Evolutionary conservation across 2,797 vertebrate genomes (phyloP), one percentile per base, ranked within the genome.

Genomic region (Sphaeramia orbicularis): DNA sequence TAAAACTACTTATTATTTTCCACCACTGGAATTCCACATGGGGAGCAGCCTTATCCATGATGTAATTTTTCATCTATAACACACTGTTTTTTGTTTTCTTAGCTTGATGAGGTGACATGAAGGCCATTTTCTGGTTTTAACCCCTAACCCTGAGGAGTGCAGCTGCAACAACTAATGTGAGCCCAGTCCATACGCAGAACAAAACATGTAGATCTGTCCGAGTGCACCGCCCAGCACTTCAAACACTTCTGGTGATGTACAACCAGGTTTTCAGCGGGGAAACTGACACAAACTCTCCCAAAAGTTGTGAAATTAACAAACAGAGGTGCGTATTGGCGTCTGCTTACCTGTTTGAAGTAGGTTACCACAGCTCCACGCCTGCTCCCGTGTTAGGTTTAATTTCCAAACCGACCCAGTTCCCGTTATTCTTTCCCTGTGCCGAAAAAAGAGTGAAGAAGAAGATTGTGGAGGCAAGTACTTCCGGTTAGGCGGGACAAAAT

Each of bases 371-470:
- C 42, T 12, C 14, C 27, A 1, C 24, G 30, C 24, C 41, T 0
- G 1, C 9, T 2, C 2, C 9, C 6, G 15, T 61, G 57, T 65
- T 56, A 30, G 30, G 60, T 73, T 69, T 50, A 58, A 75, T 82
- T 66, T 74, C 81, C 70, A 67, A 42, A 38, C 53, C 40, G 47
- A 44, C 41, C n/a, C 47, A 13, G 69, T 43, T 87, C 74, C 87
- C 85, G 88, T 89, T 91, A 88, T 52, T 76, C 65, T 68, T 74
- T 53, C 55, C 56, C 27, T 58, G 52, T n/a, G n/a, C 12, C 1
- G 30, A 53, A 4, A 19, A 24, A 42, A 15, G 8, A 1, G 52
- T 76, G 41, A 85, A 84, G 24, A 2, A 13, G 10, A 41, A 57
- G 13, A 2, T 7, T 6, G 38, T 38, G 36, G 2, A 11, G 0